phyloP scores from a whole-genome alignment of 2,113 vertebrate species.

The Chionomys nivalis region DNA sequence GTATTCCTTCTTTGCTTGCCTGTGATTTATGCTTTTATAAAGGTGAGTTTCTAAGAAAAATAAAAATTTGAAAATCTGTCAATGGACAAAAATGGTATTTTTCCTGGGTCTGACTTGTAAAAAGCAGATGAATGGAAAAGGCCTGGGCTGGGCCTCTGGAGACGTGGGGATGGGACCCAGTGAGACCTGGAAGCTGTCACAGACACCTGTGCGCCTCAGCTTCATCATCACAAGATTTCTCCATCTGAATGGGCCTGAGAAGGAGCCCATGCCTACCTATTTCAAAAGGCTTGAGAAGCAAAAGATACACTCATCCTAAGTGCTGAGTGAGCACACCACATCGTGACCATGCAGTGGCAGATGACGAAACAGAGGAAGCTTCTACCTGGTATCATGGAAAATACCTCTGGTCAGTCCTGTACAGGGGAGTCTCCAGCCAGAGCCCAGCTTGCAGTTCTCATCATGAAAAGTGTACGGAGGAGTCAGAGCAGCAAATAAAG shows the following conservation, averaged over 20 bases:
- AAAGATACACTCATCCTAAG: not conserved
- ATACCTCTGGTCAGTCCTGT: not conserved
- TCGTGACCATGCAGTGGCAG: not conserved
- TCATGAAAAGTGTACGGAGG: not conserved
- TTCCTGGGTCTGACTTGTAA: conserved; percentile 25
- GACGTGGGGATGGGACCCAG: not conserved
- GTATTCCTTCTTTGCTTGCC: not conserved
- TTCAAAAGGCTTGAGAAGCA: conserved; percentile 17
- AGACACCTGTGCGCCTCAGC: not conserved
- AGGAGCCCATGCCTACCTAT: not conserved
- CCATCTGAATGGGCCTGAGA: not conserved
- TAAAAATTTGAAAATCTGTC: not conserved
- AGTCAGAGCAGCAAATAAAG: not conserved
- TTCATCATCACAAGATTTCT: not conserved
- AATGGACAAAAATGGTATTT: not conserved
- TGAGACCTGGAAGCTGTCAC: not conserved
- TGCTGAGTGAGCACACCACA: not conserved
- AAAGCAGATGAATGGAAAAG: not conserved
- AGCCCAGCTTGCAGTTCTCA: not conserved
- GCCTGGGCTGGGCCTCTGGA: conserved; percentile 13
- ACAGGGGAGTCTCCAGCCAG: not conserved
- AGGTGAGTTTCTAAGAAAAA: not conserved
- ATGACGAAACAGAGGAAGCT: not conserved
- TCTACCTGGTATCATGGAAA: not conserved
- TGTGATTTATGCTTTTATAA: not conserved